Evolutionary conservation across 2,888 invertebrate genomes (phyloP), one percentile per base, ranked within the genome.

Genomic region (Drosophila infuscata): DNA sequence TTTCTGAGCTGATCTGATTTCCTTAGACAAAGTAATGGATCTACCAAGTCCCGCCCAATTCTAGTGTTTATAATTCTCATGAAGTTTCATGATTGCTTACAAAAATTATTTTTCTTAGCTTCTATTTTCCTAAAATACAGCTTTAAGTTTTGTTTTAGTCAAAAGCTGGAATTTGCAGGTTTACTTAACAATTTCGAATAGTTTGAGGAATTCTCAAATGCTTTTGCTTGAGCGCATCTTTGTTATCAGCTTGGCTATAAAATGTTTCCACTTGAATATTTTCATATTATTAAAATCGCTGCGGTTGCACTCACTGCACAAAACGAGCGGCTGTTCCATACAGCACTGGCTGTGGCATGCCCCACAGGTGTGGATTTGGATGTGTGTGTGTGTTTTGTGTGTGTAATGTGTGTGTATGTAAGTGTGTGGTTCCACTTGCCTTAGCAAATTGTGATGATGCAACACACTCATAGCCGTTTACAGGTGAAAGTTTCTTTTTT

Each of bases 241-340:
- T 73, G 74, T 82, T 79, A 82, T 79, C 74, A 69, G 60, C 61
- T 66, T 64, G 70, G 76, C 66, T 66, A 74, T 79, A 79, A 78
- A 82, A 73, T 53, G 82, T 82, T 82, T 78, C 79, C 79, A 73
- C 65, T 78, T 73, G 82, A 79, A 73, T 82, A 79, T 79, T 78
- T 79, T 78, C 65, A 74, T 79, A 78, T 69, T 82, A 79, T 66
- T 78, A 78, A 78, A 78, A 78, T 68, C 78, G 78, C 53, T 65
- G 65, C 46, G 52, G 52, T 60, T 74, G 51, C 57, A 43, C 33
- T 30, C 57, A 43, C 29, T 41, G 38, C 56, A 56, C 46, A 25
- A 46, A 46, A 46, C 56, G 56, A 56, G 30, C 15, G 46, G 15
- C 46, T 46, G 46, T 15, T 46, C 25, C 41, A 33, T 12, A 7